Conservation (phyloP, 2,888 invertebrate species). For the Fabriciana adippe region DNA sequence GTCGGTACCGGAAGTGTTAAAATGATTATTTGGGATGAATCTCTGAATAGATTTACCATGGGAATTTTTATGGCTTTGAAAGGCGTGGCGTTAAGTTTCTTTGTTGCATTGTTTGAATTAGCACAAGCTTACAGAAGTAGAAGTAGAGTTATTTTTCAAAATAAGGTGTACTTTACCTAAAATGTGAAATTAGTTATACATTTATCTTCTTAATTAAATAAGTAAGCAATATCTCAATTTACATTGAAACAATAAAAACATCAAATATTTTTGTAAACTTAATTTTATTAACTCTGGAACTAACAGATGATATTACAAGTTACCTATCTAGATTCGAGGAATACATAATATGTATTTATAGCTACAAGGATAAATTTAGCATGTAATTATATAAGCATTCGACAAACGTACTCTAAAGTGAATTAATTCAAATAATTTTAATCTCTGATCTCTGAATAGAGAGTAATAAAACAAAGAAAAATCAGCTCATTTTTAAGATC, state of each 20-base stretch:
- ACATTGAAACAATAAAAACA: conserved; percentile 24
- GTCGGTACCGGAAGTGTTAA: conserved; percentile 35
- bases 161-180: background rate
- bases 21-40: conserved; percentile 9
- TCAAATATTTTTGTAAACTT: conserved; percentile 71
- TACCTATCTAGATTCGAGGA: conserved; percentile 80
- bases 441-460: background rate
- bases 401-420: conserved; percentile 51
- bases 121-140: background rate
- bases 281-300: conserved; percentile 81
- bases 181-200: background rate
- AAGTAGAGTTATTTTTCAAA: background rate
- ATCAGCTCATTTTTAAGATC: background rate
- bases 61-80: conserved; percentile 24
- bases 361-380: conserved; percentile 77
- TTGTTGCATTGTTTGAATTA: conserved; percentile 8
- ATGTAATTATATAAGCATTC: conserved; percentile 44
- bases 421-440: background rate
- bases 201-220: background rate
- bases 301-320: conserved; percentile 80
- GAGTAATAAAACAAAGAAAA: background rate
- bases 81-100: conserved; percentile 12
- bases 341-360: conserved; percentile 77
- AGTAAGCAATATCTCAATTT: background rate
- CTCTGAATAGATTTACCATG: conserved; percentile 16